These are phyloP conservation scores for Ischnura elegans DNA, from an alignment of 2,888 invertebrate genomes.

Conservation along the genomic window DNA sequence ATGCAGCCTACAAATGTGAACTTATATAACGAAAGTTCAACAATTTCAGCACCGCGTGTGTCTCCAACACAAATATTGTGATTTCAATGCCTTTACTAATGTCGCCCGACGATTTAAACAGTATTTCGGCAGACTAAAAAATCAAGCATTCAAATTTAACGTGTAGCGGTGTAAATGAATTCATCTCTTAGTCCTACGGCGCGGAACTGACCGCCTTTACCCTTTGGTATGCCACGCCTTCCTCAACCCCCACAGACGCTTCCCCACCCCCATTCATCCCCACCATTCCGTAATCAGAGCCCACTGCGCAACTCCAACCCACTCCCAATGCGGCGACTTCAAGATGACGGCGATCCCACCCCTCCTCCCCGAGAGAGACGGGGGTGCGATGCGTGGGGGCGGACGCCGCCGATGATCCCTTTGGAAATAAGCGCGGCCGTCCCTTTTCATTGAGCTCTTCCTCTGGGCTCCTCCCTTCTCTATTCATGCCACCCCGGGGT, in stretches of 20 bases:
- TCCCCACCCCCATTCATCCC: neutral
- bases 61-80: too few relatives aligned
- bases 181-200: too few relatives aligned
- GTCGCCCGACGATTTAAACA: too few relatives aligned
- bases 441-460: neutral
- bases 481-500: neutral
- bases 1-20: too few relatives aligned
- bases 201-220: too few relatives aligned
- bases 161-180: too few relatives aligned
- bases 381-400: neutral
- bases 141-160: too few relatives aligned
- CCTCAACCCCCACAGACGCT: neutral
- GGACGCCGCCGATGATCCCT: neutral
- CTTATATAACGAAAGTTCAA: too few relatives aligned
- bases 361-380: neutral
- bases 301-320: slow-evolving; percentile 21
- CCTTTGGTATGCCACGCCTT: neutral
- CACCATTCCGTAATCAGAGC: neutral
- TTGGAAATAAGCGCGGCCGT: neutral
- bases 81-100: too few relatives aligned
- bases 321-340: neutral
- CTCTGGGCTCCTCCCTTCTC: slow-evolving; percentile 12
- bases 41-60: too few relatives aligned
- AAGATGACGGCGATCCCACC: slow-evolving; percentile 4
- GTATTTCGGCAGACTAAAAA: too few relatives aligned